Evolutionary conservation across 2,113 vertebrate genomes (phyloP), one percentile per base, ranked within the genome.

Genomic region (Formicarius rufipectus): DNA sequence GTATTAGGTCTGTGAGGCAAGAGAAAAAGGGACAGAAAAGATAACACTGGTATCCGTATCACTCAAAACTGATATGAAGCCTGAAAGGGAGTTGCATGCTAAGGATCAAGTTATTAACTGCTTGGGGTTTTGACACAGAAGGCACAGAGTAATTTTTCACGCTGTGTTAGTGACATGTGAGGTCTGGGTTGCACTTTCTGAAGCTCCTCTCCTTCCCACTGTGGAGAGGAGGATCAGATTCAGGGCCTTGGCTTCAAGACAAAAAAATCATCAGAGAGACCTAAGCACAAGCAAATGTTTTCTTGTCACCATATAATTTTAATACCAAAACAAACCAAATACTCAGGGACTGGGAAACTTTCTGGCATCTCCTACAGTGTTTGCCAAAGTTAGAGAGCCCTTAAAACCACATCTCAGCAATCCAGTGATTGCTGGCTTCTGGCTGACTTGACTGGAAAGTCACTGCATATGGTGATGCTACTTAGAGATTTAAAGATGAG

Each of bases 11-110:
- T 52, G 76, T 30, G 63, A 84, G 21, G n/a, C 44, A 39, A 68
- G 15, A 76, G 59, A 53, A 78, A 47, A 87, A 68, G 19, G 58
- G 44, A n/a, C 47, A 68, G 67, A 40, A 62, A 15, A 79, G 82
- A 11, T 53, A 90, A 62, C 40, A 12, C 6, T 4, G 58, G 10
- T 23, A 19, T 52, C 33, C 62, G 5, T 13, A 11, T 40, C 45
- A 28, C 84, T 44, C 0, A 0, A 14, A 47, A 68, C 56, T 33
- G 69, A 42, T 20, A 23, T 0, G 7, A 7, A 80, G 42, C 69
- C 55, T 30, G 64, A 17, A 44, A 75, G 78, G 53, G 84, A 82
- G 68, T 9, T 84, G 56, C 49, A n/a, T 12, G 10, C 44, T 14
- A 18, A 91, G 69, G 84, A 52, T n/a, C 11, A 28, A 12, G 62